Evolutionary conservation across 2,113 vertebrate genomes (phyloP).

Genomic region (Mixornis gularis): DNA sequence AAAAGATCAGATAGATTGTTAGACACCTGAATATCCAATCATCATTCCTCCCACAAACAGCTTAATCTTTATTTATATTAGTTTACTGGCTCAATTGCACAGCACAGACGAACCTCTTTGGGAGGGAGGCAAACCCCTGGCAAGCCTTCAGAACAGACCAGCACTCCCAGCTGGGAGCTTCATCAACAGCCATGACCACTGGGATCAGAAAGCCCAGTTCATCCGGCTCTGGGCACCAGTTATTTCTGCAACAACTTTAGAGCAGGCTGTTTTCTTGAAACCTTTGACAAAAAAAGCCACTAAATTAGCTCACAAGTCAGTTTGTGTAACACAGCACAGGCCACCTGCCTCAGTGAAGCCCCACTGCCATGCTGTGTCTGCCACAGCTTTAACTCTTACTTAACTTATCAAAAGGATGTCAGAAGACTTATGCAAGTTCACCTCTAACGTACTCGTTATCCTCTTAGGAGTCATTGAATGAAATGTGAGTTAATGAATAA

Average conservation of each 20-base stretch:
- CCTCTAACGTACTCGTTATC: background rate
- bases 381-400: background rate
- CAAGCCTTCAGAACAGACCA: background rate
- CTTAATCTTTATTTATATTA: background rate
- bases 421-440: conserved; percentile 34
- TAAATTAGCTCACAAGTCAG: background rate
- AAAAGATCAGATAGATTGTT: background rate
- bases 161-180: background rate
- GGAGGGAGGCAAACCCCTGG: background rate
- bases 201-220: background rate
- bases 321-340: background rate
- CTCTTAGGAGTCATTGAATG: conserved; percentile 31
- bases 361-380: background rate
- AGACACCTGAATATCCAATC: background rate
- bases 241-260: background rate
- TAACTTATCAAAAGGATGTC: conserved; percentile 22
- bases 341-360: background rate
- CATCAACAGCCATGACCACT: background rate
- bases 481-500: conserved; percentile 59
- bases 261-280: background rate
- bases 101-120: background rate
- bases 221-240: background rate
- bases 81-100: conserved; percentile 2
- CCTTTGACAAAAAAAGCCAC: background rate
- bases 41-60: background rate